phyloP scores from a whole-genome alignment of 2,113 vertebrate genomes.

The Raja brachyura region DNA sequence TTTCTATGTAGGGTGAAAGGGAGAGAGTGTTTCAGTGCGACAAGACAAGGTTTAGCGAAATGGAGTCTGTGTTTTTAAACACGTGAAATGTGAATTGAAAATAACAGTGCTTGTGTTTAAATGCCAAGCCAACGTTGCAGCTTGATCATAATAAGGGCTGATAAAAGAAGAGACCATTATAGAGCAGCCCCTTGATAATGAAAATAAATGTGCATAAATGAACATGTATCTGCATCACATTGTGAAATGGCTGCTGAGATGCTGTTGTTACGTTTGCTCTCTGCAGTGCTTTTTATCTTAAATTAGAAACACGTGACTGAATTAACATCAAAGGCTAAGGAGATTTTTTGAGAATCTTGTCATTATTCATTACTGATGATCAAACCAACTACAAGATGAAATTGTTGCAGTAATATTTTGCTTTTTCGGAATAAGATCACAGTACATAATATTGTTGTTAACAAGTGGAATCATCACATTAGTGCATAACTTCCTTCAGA shows the following conservation, averaged over 20 bases:
- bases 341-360: constrained; percentile 29
- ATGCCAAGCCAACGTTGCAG: background rate
- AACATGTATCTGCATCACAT: background rate
- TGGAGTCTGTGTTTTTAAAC: constrained; percentile 6
- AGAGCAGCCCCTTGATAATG: background rate
- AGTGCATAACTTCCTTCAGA: background rate
- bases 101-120: background rate
- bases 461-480: constrained; percentile 20
- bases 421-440: background rate
- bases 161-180: background rate
- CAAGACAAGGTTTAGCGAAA: background rate
- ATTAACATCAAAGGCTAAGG: background rate
- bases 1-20: background rate
- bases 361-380: constrained; percentile 33
- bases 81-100: constrained; percentile 1
- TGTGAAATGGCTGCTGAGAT: background rate
- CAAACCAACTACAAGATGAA: constrained; percentile 17
- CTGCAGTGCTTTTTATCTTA: background rate
- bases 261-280: constrained; percentile 1
- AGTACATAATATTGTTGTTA: constrained; percentile 9
- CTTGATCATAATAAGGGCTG: background rate
- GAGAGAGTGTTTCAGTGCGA: too few species aligned
- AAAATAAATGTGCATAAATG: constrained; percentile 11
- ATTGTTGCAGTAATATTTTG: constrained; percentile 28
- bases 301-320: constrained; percentile 22